phyloP scores from a whole-genome alignment of 2,888 invertebrate genomes.

The Phortica okadai region DNA sequence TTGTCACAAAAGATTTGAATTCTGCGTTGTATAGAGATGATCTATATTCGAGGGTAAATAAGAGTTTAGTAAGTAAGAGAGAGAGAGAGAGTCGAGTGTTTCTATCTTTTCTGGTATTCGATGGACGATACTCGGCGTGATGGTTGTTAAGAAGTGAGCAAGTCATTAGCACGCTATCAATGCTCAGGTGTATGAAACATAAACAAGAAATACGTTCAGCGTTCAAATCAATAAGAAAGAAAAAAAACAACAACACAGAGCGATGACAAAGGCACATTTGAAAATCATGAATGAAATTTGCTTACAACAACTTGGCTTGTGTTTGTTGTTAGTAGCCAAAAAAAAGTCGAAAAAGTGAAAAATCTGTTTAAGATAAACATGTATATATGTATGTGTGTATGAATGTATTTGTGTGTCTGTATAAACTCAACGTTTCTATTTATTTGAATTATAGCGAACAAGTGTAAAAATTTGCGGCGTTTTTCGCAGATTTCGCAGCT shows the following conservation, averaged over 20 bases:
- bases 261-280: not conserved
- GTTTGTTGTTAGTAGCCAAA: not conserved
- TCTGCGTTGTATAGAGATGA: too few relatives aligned
- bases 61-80: too few relatives aligned
- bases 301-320: not conserved
- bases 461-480: constrained; percentile 20
- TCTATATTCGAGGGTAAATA: too few relatives aligned
- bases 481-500: constrained; percentile 31
- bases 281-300: not conserved
- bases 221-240: not conserved
- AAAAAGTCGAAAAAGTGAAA: not conserved
- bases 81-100: too few relatives aligned
- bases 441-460: constrained; percentile 17
- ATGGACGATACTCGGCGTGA: too few relatives aligned
- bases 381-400: not conserved
- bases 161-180: not conserved
- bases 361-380: not conserved
- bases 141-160: too few relatives aligned
- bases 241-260: not conserved
- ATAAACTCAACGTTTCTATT: not conserved
- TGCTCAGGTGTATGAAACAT: not conserved
- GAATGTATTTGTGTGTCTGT: too few relatives aligned
- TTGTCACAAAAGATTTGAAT: too few relatives aligned
- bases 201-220: not conserved
- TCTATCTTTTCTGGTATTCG: too few relatives aligned